Evolutionary conservation across 2,888 invertebrate species (phyloP).

Genomic region (Thecocarcelia acutangulata): DNA sequence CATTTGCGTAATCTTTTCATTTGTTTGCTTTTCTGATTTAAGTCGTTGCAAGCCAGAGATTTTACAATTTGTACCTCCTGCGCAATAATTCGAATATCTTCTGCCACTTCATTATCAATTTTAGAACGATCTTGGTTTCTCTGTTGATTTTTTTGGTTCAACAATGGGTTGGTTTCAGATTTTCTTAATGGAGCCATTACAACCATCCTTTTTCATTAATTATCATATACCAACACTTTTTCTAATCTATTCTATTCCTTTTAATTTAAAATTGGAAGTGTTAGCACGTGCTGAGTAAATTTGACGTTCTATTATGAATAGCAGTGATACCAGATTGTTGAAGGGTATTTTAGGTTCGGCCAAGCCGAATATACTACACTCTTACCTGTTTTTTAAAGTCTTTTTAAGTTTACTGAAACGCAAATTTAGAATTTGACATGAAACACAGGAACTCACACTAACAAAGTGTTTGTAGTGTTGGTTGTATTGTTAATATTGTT

Average conservation of each 20-base stretch:
- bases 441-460: too few relatives aligned
- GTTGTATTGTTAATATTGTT: too few relatives aligned
- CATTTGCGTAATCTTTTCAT: slow-evolving; percentile 90
- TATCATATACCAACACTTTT: slow-evolving; percentile 1
- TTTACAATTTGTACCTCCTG: slow-evolving; percentile 92
- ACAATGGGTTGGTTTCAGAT: not conserved
- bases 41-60: slow-evolving; percentile 90
- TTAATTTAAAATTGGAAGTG: slow-evolving; percentile 22
- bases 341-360: too few relatives aligned
- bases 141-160: slow-evolving; percentile 6
- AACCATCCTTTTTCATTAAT: slow-evolving; percentile 49
- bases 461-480: too few relatives aligned
- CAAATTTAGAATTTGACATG: too few relatives aligned
- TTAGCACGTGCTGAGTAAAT: slow-evolving; percentile 53
- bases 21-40: slow-evolving; percentile 88
- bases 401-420: too few relatives aligned
- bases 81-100: slow-evolving; percentile 83
- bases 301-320: slow-evolving; percentile 4
- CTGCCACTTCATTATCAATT: slow-evolving; percentile 70
- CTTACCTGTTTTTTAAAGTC: too few relatives aligned
- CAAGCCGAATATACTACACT: too few relatives aligned
- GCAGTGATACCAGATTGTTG: slow-evolving; percentile 9
- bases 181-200: slow-evolving; percentile 59
- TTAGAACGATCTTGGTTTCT: slow-evolving; percentile 47
- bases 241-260: not conserved